Percentiles rank a stretch among this genome's conserved stretches.
Evolutionary conservation across 2,113 vertebrate species (phyloP).

Genomic region (Malurus alboscapulatus): DNA sequence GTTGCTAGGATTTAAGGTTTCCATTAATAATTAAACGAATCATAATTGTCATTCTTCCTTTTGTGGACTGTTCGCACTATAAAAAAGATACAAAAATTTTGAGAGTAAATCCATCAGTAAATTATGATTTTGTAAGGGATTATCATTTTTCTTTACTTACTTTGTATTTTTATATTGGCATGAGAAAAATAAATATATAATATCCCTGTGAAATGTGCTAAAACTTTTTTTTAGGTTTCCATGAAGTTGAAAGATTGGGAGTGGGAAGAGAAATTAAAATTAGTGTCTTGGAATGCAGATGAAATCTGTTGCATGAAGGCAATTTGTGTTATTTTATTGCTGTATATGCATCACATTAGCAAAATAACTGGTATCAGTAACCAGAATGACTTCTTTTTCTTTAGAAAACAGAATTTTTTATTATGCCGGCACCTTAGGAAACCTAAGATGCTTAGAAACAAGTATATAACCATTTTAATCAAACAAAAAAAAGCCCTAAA

Average conservation of each 20-base stretch:
- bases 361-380: neutral
- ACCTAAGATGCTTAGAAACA: neutral
- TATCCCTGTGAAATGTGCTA: neutral
- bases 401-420: neutral
- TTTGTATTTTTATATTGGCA: neutral
- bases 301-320: slow-evolving; percentile 20
- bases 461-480: neutral
- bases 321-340: neutral
- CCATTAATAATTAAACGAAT: neutral
- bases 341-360: neutral
- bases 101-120: neutral
- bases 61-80: neutral
- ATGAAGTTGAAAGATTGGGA: neutral
- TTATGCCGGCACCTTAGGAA: neutral
- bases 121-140: neutral
- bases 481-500: neutral
- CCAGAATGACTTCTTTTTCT: neutral
- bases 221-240: neutral
- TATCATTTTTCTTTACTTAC: neutral
- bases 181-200: neutral
- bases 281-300: neutral
- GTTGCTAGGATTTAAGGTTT: neutral
- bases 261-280: slow-evolving; percentile 41
- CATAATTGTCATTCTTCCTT: neutral
- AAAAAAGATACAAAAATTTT: neutral